phyloP scores from a whole-genome alignment of 2,113 vertebrate species.

The Lepus europaeus region DNA sequence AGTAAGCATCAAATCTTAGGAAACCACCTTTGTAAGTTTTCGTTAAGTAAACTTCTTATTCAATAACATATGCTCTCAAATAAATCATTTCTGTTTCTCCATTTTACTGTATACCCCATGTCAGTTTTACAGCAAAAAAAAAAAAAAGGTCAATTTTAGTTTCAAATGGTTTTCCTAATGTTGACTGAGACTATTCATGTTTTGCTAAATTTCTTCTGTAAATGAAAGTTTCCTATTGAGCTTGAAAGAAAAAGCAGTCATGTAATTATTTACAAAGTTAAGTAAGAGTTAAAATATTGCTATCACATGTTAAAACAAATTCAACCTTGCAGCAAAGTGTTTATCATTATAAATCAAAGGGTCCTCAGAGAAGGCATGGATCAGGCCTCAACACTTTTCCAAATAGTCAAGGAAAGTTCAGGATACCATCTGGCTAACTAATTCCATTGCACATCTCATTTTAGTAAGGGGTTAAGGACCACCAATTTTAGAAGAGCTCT shows the following conservation, averaged over 20 bases:
- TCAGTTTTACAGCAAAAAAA: too few species aligned
- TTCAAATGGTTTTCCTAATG: conserved; percentile 57
- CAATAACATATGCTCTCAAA: conserved; percentile 25
- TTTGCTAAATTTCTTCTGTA: conserved; percentile 27
- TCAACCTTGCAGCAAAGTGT: conserved; percentile 1
- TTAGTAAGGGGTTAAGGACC: background rate
- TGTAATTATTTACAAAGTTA: conserved; percentile 43
- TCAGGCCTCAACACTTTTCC: background rate
- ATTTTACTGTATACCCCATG: background rate
- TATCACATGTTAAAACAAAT: conserved; percentile 43
- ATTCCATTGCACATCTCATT: background rate
- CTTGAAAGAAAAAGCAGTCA: conserved; percentile 28
- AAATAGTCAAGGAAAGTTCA: background rate
- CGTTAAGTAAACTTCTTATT: conserved; percentile 37
- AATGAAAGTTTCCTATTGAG: conserved; percentile 41
- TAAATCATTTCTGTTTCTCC: conserved; percentile 29
- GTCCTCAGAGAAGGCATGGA: background rate
- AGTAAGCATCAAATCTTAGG: conserved; percentile 36
- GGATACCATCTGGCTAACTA: background rate
- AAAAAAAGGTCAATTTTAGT: conserved; percentile 34
- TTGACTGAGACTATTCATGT: conserved; percentile 48
- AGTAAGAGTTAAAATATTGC: conserved; percentile 30
- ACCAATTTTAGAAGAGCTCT: background rate
- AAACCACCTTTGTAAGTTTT: too few species aligned
- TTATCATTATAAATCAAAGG: background rate